Conservation (phyloP, 2,113 vertebrate genomes). For the Scomber scombrus region DNA sequence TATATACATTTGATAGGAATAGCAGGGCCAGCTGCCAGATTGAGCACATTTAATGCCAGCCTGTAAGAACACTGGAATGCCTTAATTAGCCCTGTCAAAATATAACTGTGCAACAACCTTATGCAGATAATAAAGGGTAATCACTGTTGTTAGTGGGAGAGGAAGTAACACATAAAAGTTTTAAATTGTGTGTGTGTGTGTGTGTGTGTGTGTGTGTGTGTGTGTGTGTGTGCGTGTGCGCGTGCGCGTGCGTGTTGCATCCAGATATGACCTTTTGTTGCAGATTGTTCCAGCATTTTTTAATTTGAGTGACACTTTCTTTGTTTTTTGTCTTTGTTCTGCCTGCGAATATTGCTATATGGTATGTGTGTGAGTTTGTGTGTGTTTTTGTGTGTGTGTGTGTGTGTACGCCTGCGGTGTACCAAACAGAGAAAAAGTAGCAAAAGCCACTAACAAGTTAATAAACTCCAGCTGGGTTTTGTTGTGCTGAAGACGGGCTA, state of each 20-base stretch:
- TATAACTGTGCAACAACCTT: constrained; percentile 13
- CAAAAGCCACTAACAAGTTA: constrained; percentile 76
- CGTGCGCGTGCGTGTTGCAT: constrained; percentile 1
- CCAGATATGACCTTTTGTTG: constrained; percentile 50
- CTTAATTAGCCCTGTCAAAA: constrained; percentile 60
- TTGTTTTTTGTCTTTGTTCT: constrained; percentile 47
- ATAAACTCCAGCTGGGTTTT: constrained; percentile 80
- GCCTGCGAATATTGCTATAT: constrained; percentile 33
- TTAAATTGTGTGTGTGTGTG: constrained; percentile 21
- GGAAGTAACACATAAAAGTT: constrained; percentile 46
- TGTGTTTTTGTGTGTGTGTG: constrained; percentile 9
- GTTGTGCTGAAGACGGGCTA: constrained; percentile 60
- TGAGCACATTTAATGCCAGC: constrained; percentile 36
- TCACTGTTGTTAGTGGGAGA: constrained; percentile 16
- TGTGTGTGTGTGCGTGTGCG: too few relatives aligned
- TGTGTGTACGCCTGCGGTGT: constrained; percentile 36
- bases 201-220: neutral
- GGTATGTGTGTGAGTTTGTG: constrained; percentile 26
- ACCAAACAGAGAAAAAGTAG: constrained; percentile 71
- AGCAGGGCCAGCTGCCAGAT: constrained; percentile 27
- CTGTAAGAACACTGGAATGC: constrained; percentile 55
- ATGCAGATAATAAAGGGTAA: constrained; percentile 52
- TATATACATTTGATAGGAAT: constrained; percentile 16
- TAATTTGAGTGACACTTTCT: constrained; percentile 37
- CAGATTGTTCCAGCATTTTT: constrained; percentile 26